These are phyloP conservation scores for Galago senegalensis DNA, from an alignment of 2,797 vertebrate species.

Conservation along the genomic window DNA sequence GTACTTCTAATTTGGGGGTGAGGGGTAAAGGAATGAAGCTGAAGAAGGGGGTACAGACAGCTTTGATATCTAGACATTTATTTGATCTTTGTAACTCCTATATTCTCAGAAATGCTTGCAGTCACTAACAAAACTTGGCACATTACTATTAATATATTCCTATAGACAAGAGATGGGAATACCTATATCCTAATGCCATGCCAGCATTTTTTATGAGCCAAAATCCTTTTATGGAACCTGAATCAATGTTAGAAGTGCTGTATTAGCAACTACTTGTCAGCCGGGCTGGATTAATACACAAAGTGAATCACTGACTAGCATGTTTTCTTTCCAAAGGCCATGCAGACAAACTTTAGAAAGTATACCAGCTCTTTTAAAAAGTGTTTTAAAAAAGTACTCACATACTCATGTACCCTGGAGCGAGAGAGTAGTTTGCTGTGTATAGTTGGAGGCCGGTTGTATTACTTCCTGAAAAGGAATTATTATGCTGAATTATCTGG, in stretches of 20 bases:
- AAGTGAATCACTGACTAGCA: constrained; percentile 77
- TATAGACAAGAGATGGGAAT: constrained; percentile 67
- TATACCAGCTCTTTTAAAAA: constrained; percentile 64
- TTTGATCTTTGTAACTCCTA: constrained; percentile 41
- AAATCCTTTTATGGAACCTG: constrained; percentile 79
- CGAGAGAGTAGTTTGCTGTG: constrained; percentile 44
- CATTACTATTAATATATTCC: constrained; percentile 57
- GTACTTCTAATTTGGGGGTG: neutral
- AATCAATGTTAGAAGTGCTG: constrained; percentile 85
- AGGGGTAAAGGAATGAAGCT: neutral
- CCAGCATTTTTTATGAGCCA: constrained; percentile 85
- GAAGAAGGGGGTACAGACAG: neutral
- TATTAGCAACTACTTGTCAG: constrained; percentile 83
- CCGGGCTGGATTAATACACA: constrained; percentile 61
- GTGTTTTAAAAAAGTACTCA: constrained; percentile 63
- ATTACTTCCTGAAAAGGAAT: constrained; percentile 61
- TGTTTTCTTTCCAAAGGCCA: constrained; percentile 82
- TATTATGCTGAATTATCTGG: constrained; percentile 20
- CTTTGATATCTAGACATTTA: constrained; percentile 27
- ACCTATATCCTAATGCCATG: constrained; percentile 72
- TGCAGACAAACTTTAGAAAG: constrained; percentile 76
- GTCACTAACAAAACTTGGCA: constrained; percentile 72
- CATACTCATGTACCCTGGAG: constrained; percentile 56
- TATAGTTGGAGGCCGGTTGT: constrained; percentile 9
- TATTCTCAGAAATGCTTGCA: constrained; percentile 73